A percentile compares a stretch with the other conserved stretches of the same genome.
Conservation (phyloP, 2,888 invertebrate genomes). For the Cosmorhoe ocellata region DNA sequence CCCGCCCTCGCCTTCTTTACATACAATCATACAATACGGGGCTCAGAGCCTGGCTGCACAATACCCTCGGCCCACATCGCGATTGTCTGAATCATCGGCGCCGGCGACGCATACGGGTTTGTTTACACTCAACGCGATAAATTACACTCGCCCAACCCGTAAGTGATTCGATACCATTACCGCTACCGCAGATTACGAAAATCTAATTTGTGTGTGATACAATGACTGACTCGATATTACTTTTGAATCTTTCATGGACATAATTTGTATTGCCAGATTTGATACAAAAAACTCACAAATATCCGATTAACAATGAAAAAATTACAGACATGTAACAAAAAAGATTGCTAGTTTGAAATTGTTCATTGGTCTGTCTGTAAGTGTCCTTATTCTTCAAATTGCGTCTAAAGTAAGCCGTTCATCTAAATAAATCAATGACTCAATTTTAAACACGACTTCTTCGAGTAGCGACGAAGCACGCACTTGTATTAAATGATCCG, state of each 20-base stretch:
- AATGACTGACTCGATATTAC: slow-evolving; percentile 14
- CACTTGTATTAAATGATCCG: slow-evolving; percentile 55
- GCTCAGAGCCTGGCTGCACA: slow-evolving; percentile 49
- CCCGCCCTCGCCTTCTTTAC: slow-evolving; percentile 75
- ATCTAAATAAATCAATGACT: slow-evolving; percentile 49
- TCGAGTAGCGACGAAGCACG: slow-evolving; percentile 54
- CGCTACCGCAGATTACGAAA: slow-evolving; percentile 35
- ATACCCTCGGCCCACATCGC: slow-evolving; percentile 72
- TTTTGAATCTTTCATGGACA: no score
- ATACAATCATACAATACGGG: slow-evolving; percentile 73
- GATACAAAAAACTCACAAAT: no score
- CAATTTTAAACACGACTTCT: slow-evolving; percentile 54
- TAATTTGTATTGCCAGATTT: no score
- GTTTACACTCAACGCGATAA: slow-evolving; percentile 74
- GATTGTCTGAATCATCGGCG: slow-evolving; percentile 73
- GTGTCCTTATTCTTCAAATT: slow-evolving; percentile 8
- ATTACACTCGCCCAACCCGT: slow-evolving; percentile 58
- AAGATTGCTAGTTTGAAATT: slow-evolving; percentile 4
- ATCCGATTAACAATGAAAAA: no score
- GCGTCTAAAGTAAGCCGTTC: slow-evolving; percentile 21
- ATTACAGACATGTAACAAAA: no score
- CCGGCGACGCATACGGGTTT: slow-evolving; percentile 62
- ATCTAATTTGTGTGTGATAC: slow-evolving; percentile 26
- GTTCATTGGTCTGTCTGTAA: slow-evolving; percentile 12
- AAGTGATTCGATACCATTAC: slow-evolving; percentile 41